phyloP scores from a whole-genome alignment of 2,888 invertebrate genomes.

The Sphaerophoria rueppellii region DNA sequence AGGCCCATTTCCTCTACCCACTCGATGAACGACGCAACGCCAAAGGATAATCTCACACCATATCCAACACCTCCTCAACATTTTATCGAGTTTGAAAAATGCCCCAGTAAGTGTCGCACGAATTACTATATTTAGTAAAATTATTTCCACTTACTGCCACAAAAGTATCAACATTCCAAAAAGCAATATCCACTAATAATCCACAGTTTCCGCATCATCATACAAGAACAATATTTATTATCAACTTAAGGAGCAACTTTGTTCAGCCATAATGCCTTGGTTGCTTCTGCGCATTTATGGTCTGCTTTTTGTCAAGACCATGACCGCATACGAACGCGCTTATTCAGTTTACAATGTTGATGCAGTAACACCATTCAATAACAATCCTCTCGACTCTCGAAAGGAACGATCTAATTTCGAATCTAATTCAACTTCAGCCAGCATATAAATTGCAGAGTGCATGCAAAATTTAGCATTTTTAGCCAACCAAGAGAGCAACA shows the following conservation, averaged over 20 bases:
- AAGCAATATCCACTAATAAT: constrained; percentile 53
- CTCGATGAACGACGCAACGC: no score
- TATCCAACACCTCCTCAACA: neutral
- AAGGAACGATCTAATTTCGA: constrained; percentile 57
- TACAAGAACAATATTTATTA: constrained; percentile 37
- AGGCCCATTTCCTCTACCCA: no score
- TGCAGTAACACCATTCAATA: neutral
- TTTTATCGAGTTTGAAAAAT: neutral
- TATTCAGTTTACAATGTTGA: neutral
- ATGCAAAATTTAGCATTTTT: constrained; percentile 58
- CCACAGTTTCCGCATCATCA: constrained; percentile 60
- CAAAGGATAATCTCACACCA: no score
- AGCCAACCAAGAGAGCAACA: constrained; percentile 3
- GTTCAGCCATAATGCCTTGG: neutral
- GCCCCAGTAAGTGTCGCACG: neutral
- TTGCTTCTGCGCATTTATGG: neutral
- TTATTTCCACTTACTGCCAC: constrained; percentile 44
- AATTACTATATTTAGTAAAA: constrained; percentile 21
- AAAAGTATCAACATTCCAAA: constrained; percentile 54
- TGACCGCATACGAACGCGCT: neutral
- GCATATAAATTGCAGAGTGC: constrained; percentile 54
- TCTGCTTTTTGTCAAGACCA: neutral
- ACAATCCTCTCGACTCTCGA: constrained; percentile 21
- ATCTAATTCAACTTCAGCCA: constrained; percentile 55
- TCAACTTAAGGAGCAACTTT: constrained; percentile 17